A percentile compares a stretch with the other conserved stretches of the same genome.
These are phyloP conservation scores for Leptestheria dahalacensis DNA, from an alignment of 1,140 invertebrate genomes.

Conservation along the genomic window DNA sequence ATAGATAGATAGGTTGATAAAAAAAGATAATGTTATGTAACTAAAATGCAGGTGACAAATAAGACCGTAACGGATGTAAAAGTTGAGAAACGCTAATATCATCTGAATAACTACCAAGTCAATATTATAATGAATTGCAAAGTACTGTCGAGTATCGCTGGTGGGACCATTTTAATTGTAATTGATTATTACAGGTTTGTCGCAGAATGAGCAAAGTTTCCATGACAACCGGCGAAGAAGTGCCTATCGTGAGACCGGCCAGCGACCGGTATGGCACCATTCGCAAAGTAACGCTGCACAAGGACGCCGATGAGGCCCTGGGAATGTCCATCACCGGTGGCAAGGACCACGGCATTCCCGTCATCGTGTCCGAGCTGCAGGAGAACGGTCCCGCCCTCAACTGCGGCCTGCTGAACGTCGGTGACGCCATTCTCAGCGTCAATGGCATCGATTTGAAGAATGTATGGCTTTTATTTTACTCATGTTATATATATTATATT, in stretches of 20 bases:
- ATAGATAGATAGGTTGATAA: too few relatives aligned
- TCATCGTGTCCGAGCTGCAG: constrained; percentile 71
- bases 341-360: constrained; percentile 67
- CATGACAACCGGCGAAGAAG: constrained; percentile 18
- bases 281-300: constrained; percentile 41
- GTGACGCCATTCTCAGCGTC: constrained; percentile 65
- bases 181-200: too few relatives aligned
- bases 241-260: not conserved
- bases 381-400: constrained; percentile 54
- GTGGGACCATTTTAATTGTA: too few relatives aligned
- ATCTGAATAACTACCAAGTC: too few relatives aligned
- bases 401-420: constrained; percentile 52
- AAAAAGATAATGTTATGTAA: too few relatives aligned
- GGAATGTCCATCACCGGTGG: constrained; percentile 72
- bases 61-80: too few relatives aligned
- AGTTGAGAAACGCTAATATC: too few relatives aligned
- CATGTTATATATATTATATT: too few relatives aligned
- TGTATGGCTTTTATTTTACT: too few relatives aligned
- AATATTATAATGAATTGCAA: too few relatives aligned
- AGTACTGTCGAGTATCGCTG: too few relatives aligned
- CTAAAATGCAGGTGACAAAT: too few relatives aligned
- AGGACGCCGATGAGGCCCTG: constrained; percentile 52
- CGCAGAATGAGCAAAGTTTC: not conserved
- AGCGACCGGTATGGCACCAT: not conserved
- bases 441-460: constrained; percentile 57